Conservation (phyloP, 2,113 vertebrate genomes). For the Sceloporus tristichus region DNA sequence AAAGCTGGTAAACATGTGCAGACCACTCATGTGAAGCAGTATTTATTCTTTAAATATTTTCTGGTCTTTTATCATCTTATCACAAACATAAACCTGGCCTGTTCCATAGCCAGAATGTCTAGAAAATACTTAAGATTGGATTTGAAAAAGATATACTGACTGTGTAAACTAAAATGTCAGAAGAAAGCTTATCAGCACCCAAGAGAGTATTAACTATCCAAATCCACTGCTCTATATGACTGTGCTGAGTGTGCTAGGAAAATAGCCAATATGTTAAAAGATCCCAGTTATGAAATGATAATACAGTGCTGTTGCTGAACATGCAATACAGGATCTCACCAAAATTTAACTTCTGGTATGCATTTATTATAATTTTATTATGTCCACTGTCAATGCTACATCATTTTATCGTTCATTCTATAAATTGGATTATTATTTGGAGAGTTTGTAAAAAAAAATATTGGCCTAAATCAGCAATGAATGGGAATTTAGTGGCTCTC, state of each 20-base stretch:
- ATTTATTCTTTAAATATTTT: constrained; percentile 7
- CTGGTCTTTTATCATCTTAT: not conserved
- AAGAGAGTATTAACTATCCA: constrained; percentile 11
- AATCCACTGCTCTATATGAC: constrained; percentile 5
- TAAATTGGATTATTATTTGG: not conserved
- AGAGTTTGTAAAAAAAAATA: not conserved
- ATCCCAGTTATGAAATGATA: not conserved
- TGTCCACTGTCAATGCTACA: not conserved
- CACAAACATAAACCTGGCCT: not conserved
- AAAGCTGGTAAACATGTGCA: not conserved
- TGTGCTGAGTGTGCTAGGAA: not conserved
- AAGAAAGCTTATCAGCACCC: constrained; percentile 11
- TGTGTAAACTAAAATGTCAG: constrained; percentile 10
- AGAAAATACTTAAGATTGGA: not conserved
- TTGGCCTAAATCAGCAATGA: not conserved
- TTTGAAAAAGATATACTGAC: constrained; percentile 30
- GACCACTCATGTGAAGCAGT: not conserved
- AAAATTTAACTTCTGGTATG: not conserved
- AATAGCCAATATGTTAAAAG: not conserved
- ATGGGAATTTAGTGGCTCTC: too few species aligned
- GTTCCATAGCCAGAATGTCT: constrained; percentile 15
- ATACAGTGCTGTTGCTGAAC: not conserved
- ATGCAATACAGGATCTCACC: not conserved
- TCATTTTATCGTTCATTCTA: not conserved
- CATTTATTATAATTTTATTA: not conserved